phyloP scores from a whole-genome alignment of 2,797 vertebrate species.

The Emydoidea blandingii region DNA sequence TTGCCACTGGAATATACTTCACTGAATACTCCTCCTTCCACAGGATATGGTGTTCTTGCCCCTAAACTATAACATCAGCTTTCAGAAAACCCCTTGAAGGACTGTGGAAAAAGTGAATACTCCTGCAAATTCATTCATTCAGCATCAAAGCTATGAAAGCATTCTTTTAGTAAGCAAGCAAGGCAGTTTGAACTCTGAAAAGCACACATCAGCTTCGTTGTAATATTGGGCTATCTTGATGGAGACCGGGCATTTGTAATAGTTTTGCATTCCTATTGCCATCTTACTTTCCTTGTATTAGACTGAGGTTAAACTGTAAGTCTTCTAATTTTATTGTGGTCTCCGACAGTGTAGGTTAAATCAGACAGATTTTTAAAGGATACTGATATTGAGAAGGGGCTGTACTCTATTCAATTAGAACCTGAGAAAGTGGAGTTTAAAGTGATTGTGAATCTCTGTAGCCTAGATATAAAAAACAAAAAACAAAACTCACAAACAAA shows the following conservation, averaged over 20 bases:
- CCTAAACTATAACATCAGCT: conserved; percentile 19
- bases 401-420: conserved; percentile 51
- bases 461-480: conserved; percentile 9
- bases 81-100: conserved; percentile 51
- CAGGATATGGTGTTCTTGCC: not conserved
- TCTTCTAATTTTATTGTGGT: conserved; percentile 42
- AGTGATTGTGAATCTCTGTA: not conserved
- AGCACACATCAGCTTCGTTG: conserved; percentile 63
- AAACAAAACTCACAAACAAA: not conserved
- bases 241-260: conserved; percentile 60
- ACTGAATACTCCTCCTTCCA: conserved; percentile 55
- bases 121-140: conserved; percentile 65
- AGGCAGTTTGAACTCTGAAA: conserved; percentile 40
- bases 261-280: conserved; percentile 48
- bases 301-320: conserved; percentile 35
- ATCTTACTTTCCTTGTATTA: conserved; percentile 14
- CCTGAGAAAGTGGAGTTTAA: conserved; percentile 52
- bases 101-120: conserved; percentile 55
- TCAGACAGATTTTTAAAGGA: conserved; percentile 48
- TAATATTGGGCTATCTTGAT: conserved; percentile 30
- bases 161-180: conserved; percentile 38
- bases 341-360: conserved; percentile 44
- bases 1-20: conserved; percentile 63
- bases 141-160: conserved; percentile 61
- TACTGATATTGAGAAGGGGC: conserved; percentile 49